Evolutionary conservation across 2,797 vertebrate species (phyloP).

Genomic region (Crenuchus spilurus): DNA sequence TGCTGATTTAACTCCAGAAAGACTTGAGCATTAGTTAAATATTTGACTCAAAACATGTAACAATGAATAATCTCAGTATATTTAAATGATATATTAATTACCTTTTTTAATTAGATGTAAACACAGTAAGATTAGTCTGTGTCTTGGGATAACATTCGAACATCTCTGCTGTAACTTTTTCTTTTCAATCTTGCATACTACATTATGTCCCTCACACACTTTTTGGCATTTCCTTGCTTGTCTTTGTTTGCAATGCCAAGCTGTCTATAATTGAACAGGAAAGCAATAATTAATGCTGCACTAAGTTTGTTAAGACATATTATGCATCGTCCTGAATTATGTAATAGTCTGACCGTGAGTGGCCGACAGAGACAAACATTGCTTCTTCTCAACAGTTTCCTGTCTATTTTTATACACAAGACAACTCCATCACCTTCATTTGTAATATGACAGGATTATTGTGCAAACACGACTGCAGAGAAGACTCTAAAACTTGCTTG

Average conservation of each 20-base stretch:
- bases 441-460: background rate
- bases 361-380: background rate
- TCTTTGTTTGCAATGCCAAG: background rate
- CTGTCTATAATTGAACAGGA: background rate
- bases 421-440: background rate
- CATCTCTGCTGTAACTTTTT: background rate
- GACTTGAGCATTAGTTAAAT: background rate
- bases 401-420: background rate
- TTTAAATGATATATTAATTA: too few species aligned
- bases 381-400: background rate
- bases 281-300: background rate
- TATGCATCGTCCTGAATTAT: constrained; percentile 10
- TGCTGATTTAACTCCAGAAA: background rate
- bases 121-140: background rate
- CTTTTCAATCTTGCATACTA: background rate
- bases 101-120: too few species aligned
- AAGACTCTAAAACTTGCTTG: background rate
- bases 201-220: background rate
- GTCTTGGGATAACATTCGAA: background rate
- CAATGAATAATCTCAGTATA: too few species aligned
- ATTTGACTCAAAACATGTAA: too few species aligned
- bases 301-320: constrained; percentile 6
- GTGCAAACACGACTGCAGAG: background rate
- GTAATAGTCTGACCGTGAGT: background rate
- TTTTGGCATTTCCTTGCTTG: too few species aligned